Evolutionary conservation across 2,797 vertebrate genomes (phyloP).

Genomic region (Lophius americanus): DNA sequence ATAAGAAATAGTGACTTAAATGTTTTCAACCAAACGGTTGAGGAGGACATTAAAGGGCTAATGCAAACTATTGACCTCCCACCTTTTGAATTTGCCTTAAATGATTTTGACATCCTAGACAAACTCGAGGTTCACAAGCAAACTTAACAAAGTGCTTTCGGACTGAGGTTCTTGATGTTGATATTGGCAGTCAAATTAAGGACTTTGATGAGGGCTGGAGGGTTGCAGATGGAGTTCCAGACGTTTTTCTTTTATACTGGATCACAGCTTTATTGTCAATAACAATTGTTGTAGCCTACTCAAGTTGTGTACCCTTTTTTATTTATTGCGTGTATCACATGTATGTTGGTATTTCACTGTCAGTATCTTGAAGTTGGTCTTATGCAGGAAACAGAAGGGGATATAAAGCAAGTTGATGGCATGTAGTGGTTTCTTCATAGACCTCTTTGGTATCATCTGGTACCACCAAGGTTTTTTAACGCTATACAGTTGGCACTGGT

Average conservation of each 20-base stretch:
- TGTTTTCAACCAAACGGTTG: too few species aligned
- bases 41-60: too few species aligned
- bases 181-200: too few species aligned
- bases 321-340: constrained; percentile 8
- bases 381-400: constrained; percentile 4
- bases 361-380: not conserved
- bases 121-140: too few species aligned
- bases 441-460: constrained; percentile 7
- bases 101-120: too few species aligned
- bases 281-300: not conserved
- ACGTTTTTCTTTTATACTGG: constrained; percentile 2
- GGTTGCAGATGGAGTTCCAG: not conserved
- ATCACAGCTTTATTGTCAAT: not conserved
- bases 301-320: not conserved
- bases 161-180: too few species aligned
- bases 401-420: not conserved
- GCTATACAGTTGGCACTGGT: constrained; percentile 29
- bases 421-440: constrained; percentile 2
- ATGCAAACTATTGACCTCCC: too few species aligned
- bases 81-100: too few species aligned
- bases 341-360: constrained; percentile 3
- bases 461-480: constrained; percentile 19
- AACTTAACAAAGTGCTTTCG: too few species aligned
- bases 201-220: too few species aligned
- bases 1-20: too few species aligned